Conservation (phyloP, 1,140 invertebrate species). For the Phthorimaea operculella region DNA sequence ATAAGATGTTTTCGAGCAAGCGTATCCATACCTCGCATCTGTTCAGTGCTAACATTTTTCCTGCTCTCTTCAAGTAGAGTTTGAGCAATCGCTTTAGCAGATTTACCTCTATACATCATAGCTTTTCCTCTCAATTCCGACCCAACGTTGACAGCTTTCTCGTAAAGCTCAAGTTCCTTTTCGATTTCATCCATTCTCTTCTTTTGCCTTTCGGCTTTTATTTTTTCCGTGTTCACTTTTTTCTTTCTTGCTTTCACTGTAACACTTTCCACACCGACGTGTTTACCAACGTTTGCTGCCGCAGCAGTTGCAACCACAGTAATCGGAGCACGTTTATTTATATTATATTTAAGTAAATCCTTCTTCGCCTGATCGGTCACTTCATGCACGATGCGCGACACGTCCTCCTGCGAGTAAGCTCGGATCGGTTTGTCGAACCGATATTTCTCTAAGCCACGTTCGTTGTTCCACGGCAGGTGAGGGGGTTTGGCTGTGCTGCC, state of each 20-base stretch:
- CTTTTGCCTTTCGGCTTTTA: slow-evolving; percentile 51
- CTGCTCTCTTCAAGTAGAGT: slow-evolving; percentile 71
- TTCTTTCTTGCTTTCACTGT: slow-evolving; percentile 64
- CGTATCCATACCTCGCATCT: slow-evolving; percentile 27
- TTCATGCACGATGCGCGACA: slow-evolving; percentile 71
- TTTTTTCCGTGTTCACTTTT: slow-evolving; percentile 57
- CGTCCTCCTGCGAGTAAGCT: slow-evolving; percentile 73
- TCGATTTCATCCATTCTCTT: slow-evolving; percentile 60
- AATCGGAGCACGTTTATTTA: slow-evolving; percentile 74
- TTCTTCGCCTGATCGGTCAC: slow-evolving; percentile 75
- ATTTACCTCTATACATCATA: slow-evolving; percentile 73
- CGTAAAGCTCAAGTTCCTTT: slow-evolving; percentile 65
- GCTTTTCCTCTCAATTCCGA: slow-evolving; percentile 74
- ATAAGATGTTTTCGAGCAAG: slow-evolving; percentile 20
- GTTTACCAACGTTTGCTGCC: slow-evolving; percentile 73
- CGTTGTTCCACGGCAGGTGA: slow-evolving; percentile 79
- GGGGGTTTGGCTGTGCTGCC: slow-evolving; percentile 65
- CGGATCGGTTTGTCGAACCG: slow-evolving; percentile 68
- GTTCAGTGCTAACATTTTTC: slow-evolving; percentile 62
- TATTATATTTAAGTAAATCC: slow-evolving; percentile 71
- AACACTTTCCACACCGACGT: slow-evolving; percentile 70
- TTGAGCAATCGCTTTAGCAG: slow-evolving; percentile 77
- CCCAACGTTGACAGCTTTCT: slow-evolving; percentile 63
- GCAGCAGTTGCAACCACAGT: slow-evolving; percentile 73
- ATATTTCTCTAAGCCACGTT: slow-evolving; percentile 73